A percentile compares a stretch with the other conserved stretches of the same genome.
phyloP scores from a whole-genome alignment of 2,797 vertebrate genomes.

The Melanotaenia nigrans region DNA sequence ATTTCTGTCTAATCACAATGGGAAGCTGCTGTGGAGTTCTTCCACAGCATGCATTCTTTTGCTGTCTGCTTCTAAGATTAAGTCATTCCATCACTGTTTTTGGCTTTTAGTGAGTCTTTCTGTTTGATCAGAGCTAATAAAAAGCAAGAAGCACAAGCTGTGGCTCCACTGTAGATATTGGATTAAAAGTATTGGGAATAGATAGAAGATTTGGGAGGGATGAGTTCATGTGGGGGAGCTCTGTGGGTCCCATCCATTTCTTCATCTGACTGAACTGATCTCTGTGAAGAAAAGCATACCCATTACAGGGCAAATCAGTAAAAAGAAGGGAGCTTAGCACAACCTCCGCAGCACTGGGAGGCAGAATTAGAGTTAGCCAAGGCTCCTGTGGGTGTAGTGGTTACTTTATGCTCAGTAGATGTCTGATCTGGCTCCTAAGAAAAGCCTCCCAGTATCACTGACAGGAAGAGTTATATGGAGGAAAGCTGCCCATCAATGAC shows the following conservation, averaged over 20 bases:
- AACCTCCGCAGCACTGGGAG: slow-evolving; percentile 51
- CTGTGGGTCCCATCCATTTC: slow-evolving; percentile 30
- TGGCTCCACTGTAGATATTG: slow-evolving; percentile 56
- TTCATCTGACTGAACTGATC: slow-evolving; percentile 62
- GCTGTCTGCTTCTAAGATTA: slow-evolving; percentile 28
- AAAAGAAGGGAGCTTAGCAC: neutral
- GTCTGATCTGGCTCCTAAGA: slow-evolving; percentile 51
- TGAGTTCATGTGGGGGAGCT: slow-evolving; percentile 64
- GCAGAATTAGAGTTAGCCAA: slow-evolving; percentile 48
- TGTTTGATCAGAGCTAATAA: slow-evolving; percentile 73
- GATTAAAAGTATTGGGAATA: slow-evolving; percentile 55
- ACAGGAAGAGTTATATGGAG: slow-evolving; percentile 50
- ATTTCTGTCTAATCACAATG: slow-evolving; percentile 56
- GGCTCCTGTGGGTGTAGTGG: slow-evolving; percentile 64
- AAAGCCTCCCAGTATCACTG: slow-evolving; percentile 62
- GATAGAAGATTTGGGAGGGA: slow-evolving; percentile 48
- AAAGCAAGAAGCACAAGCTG: slow-evolving; percentile 57
- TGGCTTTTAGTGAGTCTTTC: slow-evolving; percentile 67
- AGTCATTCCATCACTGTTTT: slow-evolving; percentile 53
- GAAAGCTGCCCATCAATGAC: slow-evolving; percentile 67
- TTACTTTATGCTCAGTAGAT: slow-evolving; percentile 50
- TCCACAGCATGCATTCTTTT: slow-evolving; percentile 63
- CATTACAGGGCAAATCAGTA: slow-evolving; percentile 14
- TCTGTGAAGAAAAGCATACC: slow-evolving; percentile 49
- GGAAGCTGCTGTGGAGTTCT: slow-evolving; percentile 49